Base-by-base conservation (phyloP, 2,888 invertebrate genomes). In the Eutolmus rufibarbis region DNA sequence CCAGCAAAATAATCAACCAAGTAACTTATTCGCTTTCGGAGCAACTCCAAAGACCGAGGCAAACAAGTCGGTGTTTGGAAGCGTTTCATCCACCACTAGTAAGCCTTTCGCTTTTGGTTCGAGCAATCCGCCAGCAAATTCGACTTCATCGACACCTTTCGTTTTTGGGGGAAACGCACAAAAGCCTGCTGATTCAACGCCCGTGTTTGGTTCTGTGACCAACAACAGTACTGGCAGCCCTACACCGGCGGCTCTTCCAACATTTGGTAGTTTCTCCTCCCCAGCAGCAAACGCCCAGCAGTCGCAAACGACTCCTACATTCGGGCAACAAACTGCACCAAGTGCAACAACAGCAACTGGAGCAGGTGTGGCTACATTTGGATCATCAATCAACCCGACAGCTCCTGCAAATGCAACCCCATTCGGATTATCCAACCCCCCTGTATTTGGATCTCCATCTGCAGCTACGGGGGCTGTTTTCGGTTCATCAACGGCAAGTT, bases 131-230 rank as follows among this genome's bases (percentile, higher is more conserved):
- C 12, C 79, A 43, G 19, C 79, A 86, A 86, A 57, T 57, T 66
- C 66, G 12, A 66, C 14, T 28, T 23, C 66, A 16, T 40, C 79
- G 19, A 66, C 86, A 19, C 8, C 74, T 23, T 85, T 85, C 16
- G 74, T 85, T 31, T 85, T 85, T 85, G 85, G 85, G 1, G 74
- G 43, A 28, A 85, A 74, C 46, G 46, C 37, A 74, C 79, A 86
- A 57, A 86, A 87, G 16, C 43, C 78, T n/a, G 40, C 82, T 56
- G 86, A 86, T 51, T 31, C 66, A 23, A 85, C 89, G 37, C 77
- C 89, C 66, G 87, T 89, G n/a, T 90, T 90, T 84, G 89, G 90
- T 5, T 56, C 88, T 79, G 89, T 51, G 28, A 23, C 31, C 56
- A 85, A 37, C 34, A 85, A 37, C 28, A 85, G 46, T 23, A 74